Conservation (phyloP, 2,888 invertebrate species). For the Brachypalpus laphriformis region DNA sequence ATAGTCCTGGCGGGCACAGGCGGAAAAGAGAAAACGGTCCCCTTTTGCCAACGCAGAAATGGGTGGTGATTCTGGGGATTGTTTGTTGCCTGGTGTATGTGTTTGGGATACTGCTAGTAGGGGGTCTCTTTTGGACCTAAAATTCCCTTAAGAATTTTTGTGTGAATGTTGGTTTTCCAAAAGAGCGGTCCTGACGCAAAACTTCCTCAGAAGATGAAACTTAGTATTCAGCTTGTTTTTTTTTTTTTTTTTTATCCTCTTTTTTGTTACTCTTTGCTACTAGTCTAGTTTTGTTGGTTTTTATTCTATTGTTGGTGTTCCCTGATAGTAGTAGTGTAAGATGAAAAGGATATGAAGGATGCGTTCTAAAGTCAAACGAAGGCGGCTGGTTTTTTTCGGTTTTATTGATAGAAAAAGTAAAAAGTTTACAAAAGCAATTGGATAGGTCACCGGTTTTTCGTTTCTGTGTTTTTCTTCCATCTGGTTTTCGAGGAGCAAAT, state of each 20-base stretch:
- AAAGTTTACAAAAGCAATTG: slow-evolving; percentile 59
- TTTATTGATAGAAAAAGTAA: slow-evolving; percentile 52
- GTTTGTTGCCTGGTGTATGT: slow-evolving; percentile 3
- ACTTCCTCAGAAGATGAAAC: slow-evolving; percentile 41
- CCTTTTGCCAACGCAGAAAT: neutral
- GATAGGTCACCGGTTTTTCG: slow-evolving; percentile 29
- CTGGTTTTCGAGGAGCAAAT: neutral
- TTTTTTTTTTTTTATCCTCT: neutral
- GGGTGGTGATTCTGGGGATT: slow-evolving; percentile 6
- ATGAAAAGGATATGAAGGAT: slow-evolving; percentile 24
- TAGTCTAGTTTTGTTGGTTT: neutral
- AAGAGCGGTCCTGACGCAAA: slow-evolving; percentile 56
- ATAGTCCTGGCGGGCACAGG: neutral
- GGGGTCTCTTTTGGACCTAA: slow-evolving; percentile 28
- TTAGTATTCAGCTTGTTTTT: neutral
- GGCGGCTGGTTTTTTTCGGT: slow-evolving; percentile 15
- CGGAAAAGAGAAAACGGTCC: neutral
- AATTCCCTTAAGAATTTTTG: slow-evolving; percentile 53
- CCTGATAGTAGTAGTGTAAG: neutral
- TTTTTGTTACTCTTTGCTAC: neutral
- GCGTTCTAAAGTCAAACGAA: slow-evolving; percentile 6
- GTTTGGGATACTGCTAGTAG: neutral
- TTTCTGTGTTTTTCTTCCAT: neutral
- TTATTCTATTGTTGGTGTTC: neutral
- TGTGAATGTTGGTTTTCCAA: slow-evolving; percentile 67